Conservation (phyloP, 1,140 invertebrate species). For the Monomorium pharaonis region DNA sequence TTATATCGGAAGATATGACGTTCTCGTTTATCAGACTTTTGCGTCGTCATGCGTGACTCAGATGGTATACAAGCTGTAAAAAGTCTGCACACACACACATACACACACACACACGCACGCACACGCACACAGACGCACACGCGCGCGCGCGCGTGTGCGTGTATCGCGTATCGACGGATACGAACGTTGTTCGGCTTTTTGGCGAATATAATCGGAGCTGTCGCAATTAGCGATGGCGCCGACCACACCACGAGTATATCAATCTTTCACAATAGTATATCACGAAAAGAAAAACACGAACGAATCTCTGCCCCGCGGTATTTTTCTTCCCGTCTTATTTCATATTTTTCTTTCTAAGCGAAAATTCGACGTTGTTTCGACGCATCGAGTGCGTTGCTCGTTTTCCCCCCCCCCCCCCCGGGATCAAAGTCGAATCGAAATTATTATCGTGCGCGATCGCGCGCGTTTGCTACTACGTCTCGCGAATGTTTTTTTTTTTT, state of each 20-base stretch:
- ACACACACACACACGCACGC: neutral
- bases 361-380: conserved; percentile 30
- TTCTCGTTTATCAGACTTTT: conserved; percentile 52
- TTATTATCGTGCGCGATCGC: neutral
- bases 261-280: conserved; percentile 25
- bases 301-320: neutral
- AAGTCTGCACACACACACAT: neutral
- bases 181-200: neutral
- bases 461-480: neutral
- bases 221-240: conserved; percentile 22
- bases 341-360: neutral
- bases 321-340: neutral
- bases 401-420: too few species aligned
- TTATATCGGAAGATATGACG: conserved; percentile 44
- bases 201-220: conserved; percentile 27
- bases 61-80: neutral
- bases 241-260: neutral
- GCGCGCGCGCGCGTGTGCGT: neutral
- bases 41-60: conserved; percentile 42
- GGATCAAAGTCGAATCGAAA: conserved; percentile 21
- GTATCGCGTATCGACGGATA: neutral
- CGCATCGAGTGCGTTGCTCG: neutral
- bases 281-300: neutral
- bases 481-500: neutral
- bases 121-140: neutral